Base-by-base conservation (phyloP, 2,888 invertebrate species). In the Elegia similella region DNA sequence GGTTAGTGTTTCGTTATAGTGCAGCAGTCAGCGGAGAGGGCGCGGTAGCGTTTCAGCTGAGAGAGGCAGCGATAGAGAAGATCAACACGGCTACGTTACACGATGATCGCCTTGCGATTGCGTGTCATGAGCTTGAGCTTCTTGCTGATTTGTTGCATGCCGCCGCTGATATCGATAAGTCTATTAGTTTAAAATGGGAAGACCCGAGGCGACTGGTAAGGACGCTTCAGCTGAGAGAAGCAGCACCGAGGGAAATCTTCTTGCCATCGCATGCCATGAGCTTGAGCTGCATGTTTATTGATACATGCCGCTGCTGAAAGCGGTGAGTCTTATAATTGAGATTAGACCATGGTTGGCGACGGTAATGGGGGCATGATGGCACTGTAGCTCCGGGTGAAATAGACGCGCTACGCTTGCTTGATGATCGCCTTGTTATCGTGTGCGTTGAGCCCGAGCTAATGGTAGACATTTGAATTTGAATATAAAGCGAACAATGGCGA, bases 41-140 rank as follows among this genome's bases (percentile, higher is more conserved):
- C 2, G 76, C 84, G 7, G 94, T 94, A 60, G 93, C 94, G 60
- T 82, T 94, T 66, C 94, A 94, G 79, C 88, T 94, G 68, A 91
- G 94, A 32, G 94, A 94, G 71, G 93, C 93, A 30, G 93, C 83
- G 15, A 88, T 89, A 0, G 87, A 83, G 6, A 88, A 88, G 69
- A 76, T 88, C 57, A 93, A 93, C 58, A 75, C 75, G 10, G 72
- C 78, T 6, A 68, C 81, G 42, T 70, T 93, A 61, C 92, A 92
- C 72, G 93, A 94, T 70, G 95, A 95, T 68, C 93, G 95, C 70
- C 93, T 95, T 62, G 94, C 94, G 69, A 94, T 94, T 75, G 94
- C 95, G 66, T 95, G 95, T 85, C 95, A 95, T 77, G 95, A 95
- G 85, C 94, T 95, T 29, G 95, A 95, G 74, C 93, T 95, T 78